Evolutionary conservation across 2,113 vertebrate genomes (phyloP).

Genomic region (Poicephalus meyeri): DNA sequence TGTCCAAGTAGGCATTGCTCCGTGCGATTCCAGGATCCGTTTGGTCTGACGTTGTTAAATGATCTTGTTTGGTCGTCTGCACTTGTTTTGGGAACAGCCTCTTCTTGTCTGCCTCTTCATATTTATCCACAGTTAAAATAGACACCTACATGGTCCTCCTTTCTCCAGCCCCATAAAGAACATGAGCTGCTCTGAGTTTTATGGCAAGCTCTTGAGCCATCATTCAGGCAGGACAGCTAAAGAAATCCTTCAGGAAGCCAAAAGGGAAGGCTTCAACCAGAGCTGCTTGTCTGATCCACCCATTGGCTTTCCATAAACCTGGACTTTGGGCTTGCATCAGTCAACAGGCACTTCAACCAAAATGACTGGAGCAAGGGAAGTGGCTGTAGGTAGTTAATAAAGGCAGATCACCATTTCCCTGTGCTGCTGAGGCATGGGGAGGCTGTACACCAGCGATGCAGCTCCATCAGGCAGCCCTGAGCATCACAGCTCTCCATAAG

Average conservation of each 20-base stretch:
- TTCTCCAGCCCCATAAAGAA: neutral
- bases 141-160: neutral
- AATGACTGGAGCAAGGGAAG: neutral
- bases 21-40: neutral
- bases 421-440: neutral
- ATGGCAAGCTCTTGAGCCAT: neutral
- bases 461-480: neutral
- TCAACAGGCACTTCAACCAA: neutral
- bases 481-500: fast-evolving
- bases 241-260: neutral
- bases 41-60: neutral
- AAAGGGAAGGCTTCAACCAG: neutral
- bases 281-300: neutral
- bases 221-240: neutral
- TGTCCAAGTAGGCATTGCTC: neutral
- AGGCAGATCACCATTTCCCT: neutral
- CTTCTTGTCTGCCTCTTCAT: neutral
- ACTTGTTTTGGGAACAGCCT: neutral
- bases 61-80: neutral
- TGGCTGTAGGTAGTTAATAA: neutral
- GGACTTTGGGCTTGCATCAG: neutral
- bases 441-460: fast-evolving
- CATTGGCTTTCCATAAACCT: neutral
- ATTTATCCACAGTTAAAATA: neutral
- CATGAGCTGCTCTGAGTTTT: neutral